phyloP scores from a whole-genome alignment of 1,140 invertebrate species.

The Drosophila navojoa region DNA sequence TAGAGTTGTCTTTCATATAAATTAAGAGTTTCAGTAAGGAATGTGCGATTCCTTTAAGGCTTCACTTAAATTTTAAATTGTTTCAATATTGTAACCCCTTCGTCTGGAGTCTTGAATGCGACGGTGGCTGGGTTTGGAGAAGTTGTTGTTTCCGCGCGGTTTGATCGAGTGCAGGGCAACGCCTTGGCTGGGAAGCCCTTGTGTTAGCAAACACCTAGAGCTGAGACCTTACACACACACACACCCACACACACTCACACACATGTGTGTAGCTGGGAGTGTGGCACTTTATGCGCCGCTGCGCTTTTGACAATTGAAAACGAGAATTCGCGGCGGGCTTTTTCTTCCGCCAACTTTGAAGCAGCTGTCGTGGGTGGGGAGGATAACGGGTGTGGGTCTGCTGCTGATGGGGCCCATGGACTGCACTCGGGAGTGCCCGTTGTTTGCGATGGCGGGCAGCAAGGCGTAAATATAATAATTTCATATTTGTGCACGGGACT shows the following conservation, averaged over 20 bases:
- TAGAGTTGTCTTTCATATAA: no score
- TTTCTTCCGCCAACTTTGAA: constrained; percentile 49
- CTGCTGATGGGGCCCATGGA: neutral
- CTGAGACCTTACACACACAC: constrained; percentile 14
- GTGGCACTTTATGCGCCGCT: constrained; percentile 75
- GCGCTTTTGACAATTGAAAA: constrained; percentile 72
- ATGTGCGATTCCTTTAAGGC: neutral
- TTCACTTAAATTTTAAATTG: constrained; percentile 42
- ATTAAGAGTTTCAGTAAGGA: no score
- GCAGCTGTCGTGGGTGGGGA: constrained; percentile 8
- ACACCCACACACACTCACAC: constrained; percentile 25
- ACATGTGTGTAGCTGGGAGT: constrained; percentile 42
- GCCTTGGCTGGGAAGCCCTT: constrained; percentile 56
- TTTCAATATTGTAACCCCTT: constrained; percentile 25
- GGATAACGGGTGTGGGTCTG: neutral
- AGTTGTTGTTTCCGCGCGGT: constrained; percentile 41
- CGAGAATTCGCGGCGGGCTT: constrained; percentile 46
- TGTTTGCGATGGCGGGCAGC: constrained; percentile 43
- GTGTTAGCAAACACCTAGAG: constrained; percentile 55
- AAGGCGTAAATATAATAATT: constrained; percentile 50
- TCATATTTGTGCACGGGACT: constrained; percentile 48
- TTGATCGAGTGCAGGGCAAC: constrained; percentile 54
- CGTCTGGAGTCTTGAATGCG: neutral
- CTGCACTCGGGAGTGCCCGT: constrained; percentile 31
- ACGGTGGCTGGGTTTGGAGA: neutral